Evolutionary conservation across 1,140 invertebrate genomes (phyloP).

Genomic region (Penaeus japonicus): DNA sequence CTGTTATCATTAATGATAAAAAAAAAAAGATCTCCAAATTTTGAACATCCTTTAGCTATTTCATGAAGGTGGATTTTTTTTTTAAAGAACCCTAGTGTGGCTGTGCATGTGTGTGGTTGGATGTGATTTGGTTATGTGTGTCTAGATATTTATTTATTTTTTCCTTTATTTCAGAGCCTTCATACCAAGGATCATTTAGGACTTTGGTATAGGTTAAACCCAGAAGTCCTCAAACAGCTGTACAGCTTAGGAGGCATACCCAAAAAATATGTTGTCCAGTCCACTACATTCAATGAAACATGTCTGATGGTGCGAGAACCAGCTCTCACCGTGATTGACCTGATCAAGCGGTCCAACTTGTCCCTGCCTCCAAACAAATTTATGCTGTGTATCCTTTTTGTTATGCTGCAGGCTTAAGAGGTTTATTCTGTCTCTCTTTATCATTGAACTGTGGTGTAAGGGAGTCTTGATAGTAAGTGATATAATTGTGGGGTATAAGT

Average conservation of each 20-base stretch:
- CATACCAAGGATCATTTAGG: conserved; percentile 35
- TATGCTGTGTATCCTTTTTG: conserved; percentile 38
- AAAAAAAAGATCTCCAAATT: no score
- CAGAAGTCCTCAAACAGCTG: conserved; percentile 2
- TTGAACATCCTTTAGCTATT: no score
- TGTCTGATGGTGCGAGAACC: conserved; percentile 33
- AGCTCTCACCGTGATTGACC: conserved; percentile 22
- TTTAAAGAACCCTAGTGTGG: no score
- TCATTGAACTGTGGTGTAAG: no score
- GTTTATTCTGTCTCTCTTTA: background rate
- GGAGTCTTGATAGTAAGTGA: no score
- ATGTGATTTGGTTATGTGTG: no score
- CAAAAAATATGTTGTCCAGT: background rate
- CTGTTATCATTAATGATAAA: no score
- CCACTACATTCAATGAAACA: conserved; percentile 23
- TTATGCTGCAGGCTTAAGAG: background rate
- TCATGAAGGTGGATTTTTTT: no score
- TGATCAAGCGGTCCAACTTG: background rate
- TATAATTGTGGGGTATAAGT: no score
- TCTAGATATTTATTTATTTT: background rate
- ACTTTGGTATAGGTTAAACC: conserved; percentile 35
- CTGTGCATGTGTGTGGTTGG: no score
- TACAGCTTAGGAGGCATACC: conserved; percentile 11
- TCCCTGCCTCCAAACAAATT: conserved; percentile 42
- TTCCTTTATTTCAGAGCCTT: background rate